Percentiles rank a stretch among this genome's conserved stretches.
These are phyloP conservation scores for Drosophila neocordata DNA, from an alignment of 1,140 invertebrate genomes.

Conservation along the genomic window DNA sequence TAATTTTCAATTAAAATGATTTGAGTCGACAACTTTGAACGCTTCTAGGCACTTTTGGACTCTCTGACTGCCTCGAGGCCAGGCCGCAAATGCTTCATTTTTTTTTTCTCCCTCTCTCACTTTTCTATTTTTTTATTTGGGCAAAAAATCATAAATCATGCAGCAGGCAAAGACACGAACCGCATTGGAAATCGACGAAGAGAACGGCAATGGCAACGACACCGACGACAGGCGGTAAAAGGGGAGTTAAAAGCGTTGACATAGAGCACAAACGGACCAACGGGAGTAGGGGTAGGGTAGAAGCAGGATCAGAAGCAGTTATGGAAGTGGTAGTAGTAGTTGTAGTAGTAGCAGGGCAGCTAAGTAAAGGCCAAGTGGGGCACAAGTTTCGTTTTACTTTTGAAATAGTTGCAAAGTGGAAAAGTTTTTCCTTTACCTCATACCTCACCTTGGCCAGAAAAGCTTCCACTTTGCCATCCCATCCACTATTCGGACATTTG, in stretches of 20 bases:
- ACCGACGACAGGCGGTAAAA: constrained; percentile 7
- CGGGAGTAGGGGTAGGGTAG: background rate
- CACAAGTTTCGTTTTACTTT: constrained; percentile 76
- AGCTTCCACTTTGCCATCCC: background rate
- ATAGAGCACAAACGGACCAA: constrained; percentile 12
- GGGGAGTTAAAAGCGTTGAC: constrained; percentile 56
- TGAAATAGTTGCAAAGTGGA: constrained; percentile 81
- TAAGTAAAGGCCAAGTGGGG: constrained; percentile 14
- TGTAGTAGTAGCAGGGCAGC: constrained; percentile 3
- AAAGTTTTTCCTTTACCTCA: constrained; percentile 65
- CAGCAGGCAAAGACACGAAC: constrained; percentile 71
- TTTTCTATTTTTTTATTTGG: constrained; percentile 34
- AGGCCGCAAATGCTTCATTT: constrained; percentile 61
- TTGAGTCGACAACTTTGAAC: constrained; percentile 80
- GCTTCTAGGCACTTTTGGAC: constrained; percentile 58
- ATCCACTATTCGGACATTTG: constrained; percentile 40
- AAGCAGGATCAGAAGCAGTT: background rate
- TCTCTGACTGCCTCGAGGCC: constrained; percentile 19
- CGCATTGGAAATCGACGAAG: constrained; percentile 70
- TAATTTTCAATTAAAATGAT: constrained; percentile 82
- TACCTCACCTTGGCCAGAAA: too few species aligned
- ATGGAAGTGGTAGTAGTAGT: background rate
- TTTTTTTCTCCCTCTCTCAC: background rate
- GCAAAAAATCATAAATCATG: constrained; percentile 77
- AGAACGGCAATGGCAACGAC: constrained; percentile 11